A percentile compares a stretch with the other conserved stretches of the same genome.
Evolutionary conservation across 2,888 invertebrate genomes (phyloP).

Genomic region (Icerya purchasi): DNA sequence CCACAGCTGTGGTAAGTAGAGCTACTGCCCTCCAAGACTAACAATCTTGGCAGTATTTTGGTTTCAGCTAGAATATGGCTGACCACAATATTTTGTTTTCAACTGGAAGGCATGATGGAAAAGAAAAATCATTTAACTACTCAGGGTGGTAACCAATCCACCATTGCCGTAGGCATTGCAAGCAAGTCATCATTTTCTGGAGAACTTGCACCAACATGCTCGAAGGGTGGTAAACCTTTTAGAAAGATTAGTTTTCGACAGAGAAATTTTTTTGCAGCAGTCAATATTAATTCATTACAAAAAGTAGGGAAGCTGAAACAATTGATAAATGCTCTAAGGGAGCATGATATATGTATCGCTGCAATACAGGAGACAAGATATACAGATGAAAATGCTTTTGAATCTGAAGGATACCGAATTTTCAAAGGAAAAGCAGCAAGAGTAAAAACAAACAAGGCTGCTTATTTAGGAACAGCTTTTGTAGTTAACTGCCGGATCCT

Average conservation of each 20-base stretch:
- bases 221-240: background rate
- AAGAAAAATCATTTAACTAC: background rate
- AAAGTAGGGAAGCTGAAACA: background rate
- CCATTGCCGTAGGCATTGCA: background rate
- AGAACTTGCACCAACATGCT: background rate
- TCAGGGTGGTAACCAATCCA: background rate
- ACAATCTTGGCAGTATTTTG: background rate
- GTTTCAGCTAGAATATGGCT: background rate
- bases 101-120: background rate
- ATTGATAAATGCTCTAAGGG: background rate
- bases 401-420: no score
- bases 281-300: background rate
- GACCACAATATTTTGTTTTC: background rate
- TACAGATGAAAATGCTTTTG: background rate
- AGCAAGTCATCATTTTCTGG: no score
- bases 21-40: background rate
- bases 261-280: background rate
- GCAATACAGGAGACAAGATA: background rate
- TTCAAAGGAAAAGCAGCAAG: no score
- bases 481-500: background rate
- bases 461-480: background rate
- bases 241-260: background rate
- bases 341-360: background rate
- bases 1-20: background rate
- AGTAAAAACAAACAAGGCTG: background rate